Conservation (phyloP, 2,888 invertebrate species). For the Chrysodeixis includens region DNA sequence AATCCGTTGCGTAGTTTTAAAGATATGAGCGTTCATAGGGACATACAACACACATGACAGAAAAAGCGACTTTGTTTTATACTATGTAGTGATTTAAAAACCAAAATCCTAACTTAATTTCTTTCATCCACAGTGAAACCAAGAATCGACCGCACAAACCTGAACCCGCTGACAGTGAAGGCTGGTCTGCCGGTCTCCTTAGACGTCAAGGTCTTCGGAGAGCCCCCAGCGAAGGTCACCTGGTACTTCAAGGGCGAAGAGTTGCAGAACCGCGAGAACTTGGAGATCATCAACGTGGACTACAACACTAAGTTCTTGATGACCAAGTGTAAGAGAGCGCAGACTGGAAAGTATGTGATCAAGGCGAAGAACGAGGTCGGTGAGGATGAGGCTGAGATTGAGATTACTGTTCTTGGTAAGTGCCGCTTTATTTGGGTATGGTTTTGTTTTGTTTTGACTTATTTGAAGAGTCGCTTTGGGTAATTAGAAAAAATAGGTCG, state of each 20-base stretch:
- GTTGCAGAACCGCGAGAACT: constrained; percentile 89
- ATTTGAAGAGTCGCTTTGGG: not conserved
- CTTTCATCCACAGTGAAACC: constrained; percentile 93
- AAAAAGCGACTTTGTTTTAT: no score
- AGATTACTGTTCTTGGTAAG: constrained; percentile 94
- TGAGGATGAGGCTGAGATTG: constrained; percentile 96
- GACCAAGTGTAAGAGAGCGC: constrained; percentile 93
- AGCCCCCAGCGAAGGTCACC: constrained; percentile 97
- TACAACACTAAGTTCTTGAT: constrained; percentile 97
- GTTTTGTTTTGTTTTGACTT: not conserved
- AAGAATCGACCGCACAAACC: constrained; percentile 96
- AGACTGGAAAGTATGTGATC: constrained; percentile 96
- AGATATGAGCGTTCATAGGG: no score
- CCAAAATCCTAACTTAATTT: not conserved
- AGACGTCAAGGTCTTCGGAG: constrained; percentile 97
- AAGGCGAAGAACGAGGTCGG: constrained; percentile 97
- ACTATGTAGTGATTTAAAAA: no score
- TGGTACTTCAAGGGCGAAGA: constrained; percentile 95
- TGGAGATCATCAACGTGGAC: constrained; percentile 95
- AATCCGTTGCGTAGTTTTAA: no score
- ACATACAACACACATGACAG: no score
- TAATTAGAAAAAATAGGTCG: no score
- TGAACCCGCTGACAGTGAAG: constrained; percentile 95
- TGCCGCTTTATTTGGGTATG: no score
- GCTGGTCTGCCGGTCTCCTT: constrained; percentile 96